A percentile compares a stretch with the other conserved stretches of the same genome.
phyloP scores from a whole-genome alignment of 2,888 invertebrate species.

The Mesochorus sp. region DNA sequence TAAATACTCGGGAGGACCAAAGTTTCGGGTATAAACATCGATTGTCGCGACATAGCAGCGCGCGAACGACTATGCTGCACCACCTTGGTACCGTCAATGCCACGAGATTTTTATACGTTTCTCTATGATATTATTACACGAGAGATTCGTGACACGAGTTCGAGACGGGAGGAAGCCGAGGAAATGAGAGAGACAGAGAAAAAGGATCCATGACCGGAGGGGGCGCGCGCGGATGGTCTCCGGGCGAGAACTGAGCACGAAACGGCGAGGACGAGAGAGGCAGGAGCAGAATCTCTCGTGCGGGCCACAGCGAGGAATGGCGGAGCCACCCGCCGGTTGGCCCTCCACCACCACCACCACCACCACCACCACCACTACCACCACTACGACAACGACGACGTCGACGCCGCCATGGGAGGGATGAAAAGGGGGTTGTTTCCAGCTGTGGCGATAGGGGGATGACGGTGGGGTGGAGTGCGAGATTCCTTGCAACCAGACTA shows the following conservation, averaged over 20 bases:
- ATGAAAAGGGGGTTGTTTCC: constrained; percentile 56
- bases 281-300: constrained; percentile 58
- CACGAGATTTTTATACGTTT: too few relatives aligned
- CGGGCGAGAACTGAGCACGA: constrained; percentile 77
- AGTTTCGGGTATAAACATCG: too few relatives aligned
- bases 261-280: constrained; percentile 59
- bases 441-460: constrained; percentile 38
- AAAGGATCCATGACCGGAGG: constrained; percentile 57
- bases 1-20: too few relatives aligned
- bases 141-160: background rate
- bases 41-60: too few relatives aligned
- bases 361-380: background rate
- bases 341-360: constrained; percentile 48
- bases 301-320: constrained; percentile 58
- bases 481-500: constrained; percentile 51
- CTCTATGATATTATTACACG: too few relatives aligned
- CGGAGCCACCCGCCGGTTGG: constrained; percentile 63
- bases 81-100: too few relatives aligned
- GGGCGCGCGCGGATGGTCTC: constrained; percentile 71
- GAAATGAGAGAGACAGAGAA: constrained; percentile 31
- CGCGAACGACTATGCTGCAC: too few relatives aligned
- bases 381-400: constrained; percentile 40
- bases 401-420: constrained; percentile 48
- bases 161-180: constrained; percentile 5
- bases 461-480: constrained; percentile 44